Evolutionary conservation across 2,888 invertebrate genomes (phyloP), one percentile per base, ranked within the genome.

Genomic region (Diarsia rubi): DNA sequence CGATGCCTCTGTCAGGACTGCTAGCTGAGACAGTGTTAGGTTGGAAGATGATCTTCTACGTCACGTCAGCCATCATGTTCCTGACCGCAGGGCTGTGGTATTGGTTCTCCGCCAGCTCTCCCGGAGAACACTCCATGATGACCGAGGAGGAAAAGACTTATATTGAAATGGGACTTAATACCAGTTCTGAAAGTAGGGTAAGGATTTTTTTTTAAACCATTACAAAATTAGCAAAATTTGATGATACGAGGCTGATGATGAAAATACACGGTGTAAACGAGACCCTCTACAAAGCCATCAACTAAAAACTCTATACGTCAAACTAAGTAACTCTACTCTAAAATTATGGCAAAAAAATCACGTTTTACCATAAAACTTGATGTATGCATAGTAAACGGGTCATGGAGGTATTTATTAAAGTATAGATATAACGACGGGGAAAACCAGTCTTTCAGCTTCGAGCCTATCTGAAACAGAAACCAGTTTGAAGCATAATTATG

Each of bases 21-120:
- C 92, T 98, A 6, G 97, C 98, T 0, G 97, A 94, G 2, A 95
- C 95, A 0, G 88, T 82, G 1, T 88, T 96, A 57, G 98, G 98
- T 1, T 98, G 98, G 98, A 97, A 97, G 54, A 96, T 97, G 75
- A 97, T 98, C 37, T 98, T 98, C 90, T 98, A 98, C 88, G 89
- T 96, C 0, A 97, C 97, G 59, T 97, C 97, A 0, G 94, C 91
- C 0, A 87, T 97, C 0, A 96, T 97, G 73, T 92, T 97, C n/a
- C 1, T 96, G 0, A 97, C 97, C 91, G 93, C 97, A 0, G 85
- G 95, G 0, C 65, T 97, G 2, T 98, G 97, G 97, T 94, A 96
- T 78, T 93, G 94, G 68, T 94, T 96, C 59, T 96, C 97, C 0
- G 97, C 97, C 9, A 97, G 97, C 87, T 94, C 97, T 0, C 98